phyloP scores from a whole-genome alignment of 2,888 invertebrate species.

The Lamellibrachia columna region DNA sequence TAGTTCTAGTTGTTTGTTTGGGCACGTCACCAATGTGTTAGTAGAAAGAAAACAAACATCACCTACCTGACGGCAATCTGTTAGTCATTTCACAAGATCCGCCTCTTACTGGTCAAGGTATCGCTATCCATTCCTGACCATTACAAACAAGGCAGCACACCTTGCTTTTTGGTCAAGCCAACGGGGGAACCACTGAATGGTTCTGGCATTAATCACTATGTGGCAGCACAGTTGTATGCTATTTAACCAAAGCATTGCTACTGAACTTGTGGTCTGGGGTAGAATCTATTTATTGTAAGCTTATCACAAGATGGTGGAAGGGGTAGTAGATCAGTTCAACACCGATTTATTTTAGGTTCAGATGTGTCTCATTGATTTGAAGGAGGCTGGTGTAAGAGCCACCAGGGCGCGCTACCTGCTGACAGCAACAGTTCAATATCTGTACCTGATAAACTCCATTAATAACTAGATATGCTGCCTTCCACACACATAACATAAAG shows the following conservation, averaged over 20 bases:
- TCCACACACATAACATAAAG: not conserved
- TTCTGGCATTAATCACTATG: not conserved
- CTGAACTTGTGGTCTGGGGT: not conserved
- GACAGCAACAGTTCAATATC: not conserved
- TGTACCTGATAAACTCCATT: not conserved
- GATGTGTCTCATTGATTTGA: too few species aligned
- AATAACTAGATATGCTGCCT: not conserved
- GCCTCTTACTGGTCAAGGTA: not conserved
- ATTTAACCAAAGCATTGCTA: not conserved
- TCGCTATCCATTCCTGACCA: not conserved
- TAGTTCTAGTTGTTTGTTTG: not conserved
- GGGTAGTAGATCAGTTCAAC: not conserved
- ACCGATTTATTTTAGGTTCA: not conserved
- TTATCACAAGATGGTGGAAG: not conserved
- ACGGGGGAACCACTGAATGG: not conserved
- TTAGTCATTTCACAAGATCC: not conserved
- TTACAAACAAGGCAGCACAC: not conserved
- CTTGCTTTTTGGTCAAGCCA: not conserved
- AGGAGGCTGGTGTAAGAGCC: not conserved
- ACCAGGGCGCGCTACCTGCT: not conserved
- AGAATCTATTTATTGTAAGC: not conserved
- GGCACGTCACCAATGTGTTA: not conserved
- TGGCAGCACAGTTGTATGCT: not conserved
- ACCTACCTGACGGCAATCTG: not conserved
- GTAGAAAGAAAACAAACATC: not conserved